Base-by-base conservation (phyloP, 2,888 invertebrate species). In the Hirtodrosophila duncani region DNA sequence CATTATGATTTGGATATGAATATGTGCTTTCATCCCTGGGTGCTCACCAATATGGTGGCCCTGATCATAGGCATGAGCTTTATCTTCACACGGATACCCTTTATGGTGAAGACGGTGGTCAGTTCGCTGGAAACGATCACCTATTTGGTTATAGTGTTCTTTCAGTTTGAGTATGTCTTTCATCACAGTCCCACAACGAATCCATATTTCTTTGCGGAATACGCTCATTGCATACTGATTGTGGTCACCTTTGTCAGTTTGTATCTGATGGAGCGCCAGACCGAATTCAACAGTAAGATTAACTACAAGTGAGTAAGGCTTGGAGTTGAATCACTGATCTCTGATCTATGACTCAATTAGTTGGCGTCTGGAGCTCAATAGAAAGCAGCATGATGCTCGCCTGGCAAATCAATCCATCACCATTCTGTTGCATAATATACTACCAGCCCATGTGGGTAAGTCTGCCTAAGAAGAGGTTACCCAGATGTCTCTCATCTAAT, bases 401-500 rank as follows among this genome's bases (percentile, higher is more conserved):
- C 91, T 92, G 4, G 94, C 94, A 83, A 91, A 95, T 63, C 91
- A 92, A 70, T 93, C 97, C 0, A 98, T 97, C 86, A 94, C 92
- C 74, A 91, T 96, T 86, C 88, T 98, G 21, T 89, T 98, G 36
- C 92, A 94, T 79, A 98, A 98, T 85, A 97, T 98, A 80, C 88
- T 98, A 18, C 98, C 98, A 0, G 91, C 91, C 23, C 97, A 97
- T 86, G 98, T 98, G 56, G 97, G 94, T 94, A 85, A 79, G 90
- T 83, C 3, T 23, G 10, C 7, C 1, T 3, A 8, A 6, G 3
- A 13, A 62, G 85, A n/a, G n/a, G n/a, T n/a, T n/a, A n/a, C n/a
- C n/a, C n/a, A n/a, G n/a, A n/a, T n/a, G n/a, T n/a, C n/a, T n/a
- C n/a, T n/a, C n/a, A n/a, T n/a, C n/a, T n/a, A n/a, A n/a, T n/a